Percentiles rank a stretch among this genome's conserved stretches.
phyloP scores from a whole-genome alignment of 2,797 vertebrate species.

The Thunnus albacares region DNA sequence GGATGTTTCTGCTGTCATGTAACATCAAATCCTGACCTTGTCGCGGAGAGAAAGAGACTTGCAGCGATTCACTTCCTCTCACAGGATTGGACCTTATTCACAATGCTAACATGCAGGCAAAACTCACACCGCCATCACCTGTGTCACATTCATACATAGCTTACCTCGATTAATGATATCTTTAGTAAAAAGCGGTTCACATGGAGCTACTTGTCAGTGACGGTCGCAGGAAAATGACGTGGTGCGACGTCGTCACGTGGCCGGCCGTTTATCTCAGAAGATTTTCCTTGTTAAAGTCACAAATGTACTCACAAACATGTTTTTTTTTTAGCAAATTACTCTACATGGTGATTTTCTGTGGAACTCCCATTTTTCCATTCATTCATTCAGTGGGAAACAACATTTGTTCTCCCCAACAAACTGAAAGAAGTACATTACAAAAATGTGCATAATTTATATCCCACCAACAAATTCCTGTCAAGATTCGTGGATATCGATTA shows the following conservation, averaged over 20 bases:
- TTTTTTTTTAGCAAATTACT: no score
- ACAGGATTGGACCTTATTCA: rapidly evolving
- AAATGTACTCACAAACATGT: no score
- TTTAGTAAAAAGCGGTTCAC: constrained; percentile 62
- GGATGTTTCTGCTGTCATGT: constrained; percentile 22
- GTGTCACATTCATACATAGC: rapidly evolving
- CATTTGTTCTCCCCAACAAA: no score
- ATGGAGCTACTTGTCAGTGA: constrained; percentile 47
- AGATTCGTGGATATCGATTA: no score
- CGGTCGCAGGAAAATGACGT: constrained; percentile 78
- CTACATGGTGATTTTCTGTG: no score
- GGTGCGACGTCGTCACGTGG: rapidly evolving
- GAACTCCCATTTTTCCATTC: no score
- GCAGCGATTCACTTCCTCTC: background rate
- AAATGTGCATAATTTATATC: no score
- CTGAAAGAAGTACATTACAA: no score
- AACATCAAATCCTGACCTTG: constrained; percentile 84
- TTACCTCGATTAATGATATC: constrained; percentile 63
- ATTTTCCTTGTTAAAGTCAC: no score
- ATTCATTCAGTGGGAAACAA: no score
- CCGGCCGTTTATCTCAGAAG: no score
- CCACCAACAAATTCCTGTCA: no score
- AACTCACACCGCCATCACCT: rapidly evolving
- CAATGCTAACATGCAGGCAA: rapidly evolving
- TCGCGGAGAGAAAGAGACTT: constrained; percentile 27